Evolutionary conservation across 2,888 invertebrate species (phyloP).

Genomic region (Andrena marginata): DNA sequence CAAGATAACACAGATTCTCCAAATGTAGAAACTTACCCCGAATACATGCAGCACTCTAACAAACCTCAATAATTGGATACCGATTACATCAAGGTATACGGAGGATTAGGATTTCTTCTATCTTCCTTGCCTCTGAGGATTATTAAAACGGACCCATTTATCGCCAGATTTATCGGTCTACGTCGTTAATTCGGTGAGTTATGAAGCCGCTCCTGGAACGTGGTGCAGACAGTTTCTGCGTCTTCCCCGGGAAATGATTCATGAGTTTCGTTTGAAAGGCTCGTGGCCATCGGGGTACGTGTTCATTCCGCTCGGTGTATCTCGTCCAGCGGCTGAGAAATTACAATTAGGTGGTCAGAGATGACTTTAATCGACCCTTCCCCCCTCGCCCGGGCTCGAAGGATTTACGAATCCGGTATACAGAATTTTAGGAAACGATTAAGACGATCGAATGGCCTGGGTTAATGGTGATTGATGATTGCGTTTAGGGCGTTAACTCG

Average conservation of each 20-base stretch:
- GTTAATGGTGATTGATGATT: constrained; percentile 70
- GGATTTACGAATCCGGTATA: constrained; percentile 40
- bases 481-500: constrained; percentile 60
- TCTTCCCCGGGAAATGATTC: constrained; percentile 56
- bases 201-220: constrained; percentile 50
- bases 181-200: constrained; percentile 69
- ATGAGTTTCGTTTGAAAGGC: constrained; percentile 38
- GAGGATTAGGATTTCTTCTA: constrained; percentile 30
- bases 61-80: constrained; percentile 42
- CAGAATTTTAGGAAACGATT: constrained; percentile 68
- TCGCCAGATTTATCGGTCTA: constrained; percentile 65
- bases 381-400: not conserved
- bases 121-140: constrained; percentile 18
- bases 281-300: not conserved
- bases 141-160: constrained; percentile 59
- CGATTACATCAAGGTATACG: constrained; percentile 15
- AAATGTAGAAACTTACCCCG: not conserved
- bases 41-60: constrained; percentile 4
- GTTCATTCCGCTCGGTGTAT: constrained; percentile 24
- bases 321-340: not conserved
- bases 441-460: constrained; percentile 57
- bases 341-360: constrained; percentile 26
- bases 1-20: constrained; percentile 7
- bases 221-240: not conserved
- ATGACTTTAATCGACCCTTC: constrained; percentile 12